phyloP scores from a whole-genome alignment of 2,797 vertebrate species.

The Alectoris magna region DNA sequence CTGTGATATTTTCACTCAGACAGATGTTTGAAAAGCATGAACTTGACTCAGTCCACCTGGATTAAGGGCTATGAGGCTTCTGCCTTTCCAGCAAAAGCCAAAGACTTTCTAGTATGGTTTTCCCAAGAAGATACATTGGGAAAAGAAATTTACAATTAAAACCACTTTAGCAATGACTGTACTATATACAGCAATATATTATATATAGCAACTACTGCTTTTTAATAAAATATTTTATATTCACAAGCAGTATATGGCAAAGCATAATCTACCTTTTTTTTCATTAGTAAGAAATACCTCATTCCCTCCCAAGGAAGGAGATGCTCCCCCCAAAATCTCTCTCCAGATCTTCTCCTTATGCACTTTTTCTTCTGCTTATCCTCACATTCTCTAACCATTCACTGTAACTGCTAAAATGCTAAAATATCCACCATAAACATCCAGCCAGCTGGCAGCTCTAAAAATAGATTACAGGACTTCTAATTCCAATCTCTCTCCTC shows the following conservation, averaged over 20 bases:
- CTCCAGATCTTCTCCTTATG: background rate
- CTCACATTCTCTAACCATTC: background rate
- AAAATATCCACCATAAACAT: background rate
- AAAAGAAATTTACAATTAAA: background rate
- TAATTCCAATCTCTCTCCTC: background rate
- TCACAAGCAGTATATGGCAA: no score
- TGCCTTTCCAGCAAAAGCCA: background rate
- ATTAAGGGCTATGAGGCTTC: background rate
- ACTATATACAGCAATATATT: no score
- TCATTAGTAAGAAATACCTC: background rate
- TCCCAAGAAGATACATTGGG: background rate
- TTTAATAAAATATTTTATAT: no score
- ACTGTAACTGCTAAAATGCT: background rate
- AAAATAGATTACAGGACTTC: background rate
- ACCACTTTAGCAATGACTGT: background rate
- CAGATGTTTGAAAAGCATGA: background rate
- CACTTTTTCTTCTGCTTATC: background rate
- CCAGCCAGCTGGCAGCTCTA: background rate
- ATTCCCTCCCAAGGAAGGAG: background rate
- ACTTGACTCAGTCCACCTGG: background rate
- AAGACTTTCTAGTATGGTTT: background rate
- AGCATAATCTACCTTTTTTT: background rate
- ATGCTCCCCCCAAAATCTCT: no score
- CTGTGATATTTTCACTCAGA: background rate
- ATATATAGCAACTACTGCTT: no score